Evolutionary conservation across 2,797 vertebrate species (phyloP).

Genomic region (Simalia tracyae): DNA sequence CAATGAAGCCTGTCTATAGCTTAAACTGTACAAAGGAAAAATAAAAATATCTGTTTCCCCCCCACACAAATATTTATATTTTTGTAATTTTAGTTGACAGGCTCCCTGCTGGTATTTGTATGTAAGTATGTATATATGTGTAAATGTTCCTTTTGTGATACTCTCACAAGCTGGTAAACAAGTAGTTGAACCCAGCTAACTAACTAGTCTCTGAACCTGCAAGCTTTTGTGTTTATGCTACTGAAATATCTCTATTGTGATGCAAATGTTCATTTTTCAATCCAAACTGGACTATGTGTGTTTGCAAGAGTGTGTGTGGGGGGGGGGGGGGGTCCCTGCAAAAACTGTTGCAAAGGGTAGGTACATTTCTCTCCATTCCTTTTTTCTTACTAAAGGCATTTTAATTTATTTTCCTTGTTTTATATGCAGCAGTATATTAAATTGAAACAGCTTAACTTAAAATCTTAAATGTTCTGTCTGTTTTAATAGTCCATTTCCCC

Average conservation of each 20-base stretch:
- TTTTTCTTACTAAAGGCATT: slow-evolving; percentile 39
- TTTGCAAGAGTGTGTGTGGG: neutral
- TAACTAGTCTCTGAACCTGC: slow-evolving; percentile 66
- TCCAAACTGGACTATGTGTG: slow-evolving; percentile 45
- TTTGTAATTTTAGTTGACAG: slow-evolving; percentile 25
- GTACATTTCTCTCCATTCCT: slow-evolving; percentile 52
- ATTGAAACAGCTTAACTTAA: slow-evolving; percentile 6
- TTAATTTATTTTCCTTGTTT: slow-evolving; percentile 35
- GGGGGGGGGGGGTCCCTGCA: slow-evolving; percentile 40
- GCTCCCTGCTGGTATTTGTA: slow-evolving; percentile 36
- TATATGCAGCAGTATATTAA: slow-evolving; percentile 39
- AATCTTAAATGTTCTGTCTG: slow-evolving; percentile 17
- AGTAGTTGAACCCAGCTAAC: slow-evolving; percentile 54
- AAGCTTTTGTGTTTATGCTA: slow-evolving; percentile 75
- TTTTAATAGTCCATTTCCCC: slow-evolving; percentile 30
- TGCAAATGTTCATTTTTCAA: slow-evolving; percentile 76
- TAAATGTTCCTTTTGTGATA: slow-evolving; percentile 42
- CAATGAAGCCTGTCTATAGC: neutral
- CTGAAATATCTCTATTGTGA: slow-evolving; percentile 78
- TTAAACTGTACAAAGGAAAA: neutral
- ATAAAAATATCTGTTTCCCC: slow-evolving; percentile 5
- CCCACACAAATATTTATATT: neutral
- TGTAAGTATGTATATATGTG: neutral
- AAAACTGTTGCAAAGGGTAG: slow-evolving; percentile 64
- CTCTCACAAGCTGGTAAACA: slow-evolving; percentile 49